Evolutionary conservation across 2,888 invertebrate genomes (phyloP), one percentile per base, ranked within the genome.

Genomic region (Amphipyra berbera): DNA sequence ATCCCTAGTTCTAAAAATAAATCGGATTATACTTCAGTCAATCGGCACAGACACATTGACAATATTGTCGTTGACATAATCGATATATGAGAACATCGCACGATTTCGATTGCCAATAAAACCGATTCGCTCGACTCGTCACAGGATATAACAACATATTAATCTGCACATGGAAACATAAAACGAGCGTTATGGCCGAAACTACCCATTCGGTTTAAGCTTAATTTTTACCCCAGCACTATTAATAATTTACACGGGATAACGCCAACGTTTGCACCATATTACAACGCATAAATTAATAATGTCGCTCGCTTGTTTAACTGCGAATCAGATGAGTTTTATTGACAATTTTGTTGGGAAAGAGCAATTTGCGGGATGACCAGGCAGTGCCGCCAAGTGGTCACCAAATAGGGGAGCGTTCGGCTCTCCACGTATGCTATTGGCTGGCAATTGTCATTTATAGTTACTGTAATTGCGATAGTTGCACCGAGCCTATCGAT

Each of bases 251-350:
- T 92, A 94, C 92, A 90, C 88, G 88, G 93, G 91, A 92, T 93
- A 94, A 92, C 90, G 93, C 90, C 87, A 91, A 89, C 92, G 92
- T 89, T 91, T 92, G 93, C 93, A 90, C 93, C 91, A 94, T 95
- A 94, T 95, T 95, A 95, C 94, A 93, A 88, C 89, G 91, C 95
- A 94, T 95, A 95, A 95, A 94, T 95, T 95, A 94, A 95, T 95
- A 94, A 94, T 93, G 93, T 92, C 91, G 91, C 88, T 90, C 93
- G 94, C 94, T 91, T 94, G 93, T 94, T 95, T 94, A 93, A 94
- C 94, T 95, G 94, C 94, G 95, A 95, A 94, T 94, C 94, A 91
- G 94, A 94, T 94, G 94, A 94, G 92, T 95, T 95, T 95, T 95
- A 95, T 95, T 95, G 95, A 93, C 95, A 94, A 95, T 95, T 92